Conservation (phyloP, 2,113 vertebrate genomes). For the Eptesicus fuscus region DNA sequence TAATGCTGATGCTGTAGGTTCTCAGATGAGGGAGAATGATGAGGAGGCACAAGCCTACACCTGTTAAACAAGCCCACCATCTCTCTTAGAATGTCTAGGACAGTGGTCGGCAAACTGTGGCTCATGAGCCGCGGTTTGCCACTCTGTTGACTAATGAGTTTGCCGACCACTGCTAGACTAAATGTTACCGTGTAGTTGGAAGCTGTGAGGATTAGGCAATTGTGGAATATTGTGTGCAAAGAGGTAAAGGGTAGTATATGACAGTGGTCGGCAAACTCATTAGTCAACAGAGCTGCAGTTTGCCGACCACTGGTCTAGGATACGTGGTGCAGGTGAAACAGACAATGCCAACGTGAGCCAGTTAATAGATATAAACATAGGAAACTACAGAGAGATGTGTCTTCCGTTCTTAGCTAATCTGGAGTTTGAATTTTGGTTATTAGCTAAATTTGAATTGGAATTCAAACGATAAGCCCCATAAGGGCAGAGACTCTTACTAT, state of each 20-base stretch:
- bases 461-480: neutral
- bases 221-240: too few species aligned
- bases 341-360: neutral
- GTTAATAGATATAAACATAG: neutral
- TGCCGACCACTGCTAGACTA: too few species aligned
- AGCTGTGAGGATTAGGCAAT: too few species aligned
- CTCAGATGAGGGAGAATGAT: neutral
- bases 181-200: too few species aligned
- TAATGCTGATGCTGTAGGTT: neutral
- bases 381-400: neutral
- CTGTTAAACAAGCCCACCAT: neutral
- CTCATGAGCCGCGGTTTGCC: too few species aligned
- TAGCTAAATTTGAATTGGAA: neutral
- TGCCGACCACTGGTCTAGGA: neutral
- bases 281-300: too few species aligned
- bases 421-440: neutral
- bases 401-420: neutral
- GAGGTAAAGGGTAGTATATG: too few species aligned
- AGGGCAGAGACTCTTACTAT: neutral
- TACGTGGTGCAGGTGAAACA: neutral
- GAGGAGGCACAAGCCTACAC: neutral
- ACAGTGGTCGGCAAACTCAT: too few species aligned
- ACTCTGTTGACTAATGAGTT: too few species aligned
- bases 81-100: neutral
- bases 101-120: too few species aligned